These are phyloP conservation scores for Micrastur ruficollis DNA, from an alignment of 2,797 vertebrate species.

Conservation along the genomic window DNA sequence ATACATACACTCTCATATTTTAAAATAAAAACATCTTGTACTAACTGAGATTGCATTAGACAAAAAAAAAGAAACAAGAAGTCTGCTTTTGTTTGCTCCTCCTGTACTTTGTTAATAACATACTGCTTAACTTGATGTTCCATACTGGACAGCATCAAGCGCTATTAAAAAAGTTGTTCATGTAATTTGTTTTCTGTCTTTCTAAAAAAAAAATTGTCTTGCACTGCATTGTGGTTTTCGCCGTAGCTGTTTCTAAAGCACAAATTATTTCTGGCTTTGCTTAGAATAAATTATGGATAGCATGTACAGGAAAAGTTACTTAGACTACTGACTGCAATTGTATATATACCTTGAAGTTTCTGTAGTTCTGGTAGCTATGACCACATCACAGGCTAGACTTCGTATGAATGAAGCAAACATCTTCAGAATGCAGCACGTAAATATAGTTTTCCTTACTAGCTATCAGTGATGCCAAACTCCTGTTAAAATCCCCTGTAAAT, in stretches of 20 bases:
- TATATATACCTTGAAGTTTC: neutral
- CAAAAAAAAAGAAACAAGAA: neutral
- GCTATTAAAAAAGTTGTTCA: neutral
- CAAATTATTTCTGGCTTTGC: neutral
- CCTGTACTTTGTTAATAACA: neutral
- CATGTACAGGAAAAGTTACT: neutral
- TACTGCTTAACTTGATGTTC: neutral
- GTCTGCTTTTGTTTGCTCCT: neutral
- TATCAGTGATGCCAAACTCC: neutral
- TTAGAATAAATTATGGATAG: neutral
- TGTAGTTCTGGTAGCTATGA: neutral
- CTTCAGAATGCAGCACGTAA: neutral
- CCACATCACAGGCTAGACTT: fast-evolving
- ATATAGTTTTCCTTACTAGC: neutral
- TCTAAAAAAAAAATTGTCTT: neutral
- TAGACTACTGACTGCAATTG: neutral
- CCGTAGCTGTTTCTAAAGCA: neutral
- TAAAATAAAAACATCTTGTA: neutral
- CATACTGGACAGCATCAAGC: neutral
- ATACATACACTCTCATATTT: constrained; percentile 29
- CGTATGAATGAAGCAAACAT: neutral
- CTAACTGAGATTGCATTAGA: neutral
- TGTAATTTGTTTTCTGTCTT: neutral
- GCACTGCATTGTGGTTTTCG: neutral
- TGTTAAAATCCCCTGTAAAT: neutral